Conservation (phyloP, 2,888 invertebrate genomes). For the Elysia crispata region DNA sequence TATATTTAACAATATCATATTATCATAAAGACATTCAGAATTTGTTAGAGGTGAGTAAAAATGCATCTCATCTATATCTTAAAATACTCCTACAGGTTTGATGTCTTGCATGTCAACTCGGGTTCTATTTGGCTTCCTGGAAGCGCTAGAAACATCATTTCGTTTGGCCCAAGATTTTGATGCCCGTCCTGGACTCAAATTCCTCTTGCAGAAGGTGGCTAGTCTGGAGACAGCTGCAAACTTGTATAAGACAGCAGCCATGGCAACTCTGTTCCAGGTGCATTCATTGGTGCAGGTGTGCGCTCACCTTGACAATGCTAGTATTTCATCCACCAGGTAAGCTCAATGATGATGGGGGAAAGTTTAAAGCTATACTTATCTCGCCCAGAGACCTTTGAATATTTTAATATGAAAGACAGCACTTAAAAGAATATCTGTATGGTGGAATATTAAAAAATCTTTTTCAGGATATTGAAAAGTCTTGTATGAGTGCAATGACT, state of each 20-base stretch:
- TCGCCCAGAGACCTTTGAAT: no score
- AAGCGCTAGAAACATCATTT: slow-evolving; percentile 86
- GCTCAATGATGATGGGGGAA: background rate
- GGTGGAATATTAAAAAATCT: background rate
- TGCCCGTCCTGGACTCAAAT: slow-evolving; percentile 92
- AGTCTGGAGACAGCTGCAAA: slow-evolving; percentile 76
- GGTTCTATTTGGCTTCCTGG: slow-evolving; percentile 67
- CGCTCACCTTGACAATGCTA: slow-evolving; percentile 76
- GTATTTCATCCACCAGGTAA: slow-evolving; percentile 46
- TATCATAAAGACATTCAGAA: no score
- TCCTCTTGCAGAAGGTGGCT: slow-evolving; percentile 88
- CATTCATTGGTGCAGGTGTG: slow-evolving; percentile 91
- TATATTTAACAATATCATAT: no score
- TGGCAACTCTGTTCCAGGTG: slow-evolving; percentile 89
- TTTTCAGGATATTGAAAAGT: no score
- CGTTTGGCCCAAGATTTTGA: slow-evolving; percentile 91
- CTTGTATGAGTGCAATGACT: no score
- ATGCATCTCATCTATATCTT: no score
- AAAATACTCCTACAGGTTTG: slow-evolving; percentile 70
- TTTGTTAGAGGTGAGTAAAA: no score
- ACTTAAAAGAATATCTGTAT: no score
- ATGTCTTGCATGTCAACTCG: slow-evolving; percentile 68
- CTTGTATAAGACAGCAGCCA: slow-evolving; percentile 86
- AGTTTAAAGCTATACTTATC: no score
- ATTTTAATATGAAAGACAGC: no score